A percentile compares a stretch with the other conserved stretches of the same genome.
These are phyloP conservation scores for Charanyca ferruginea DNA, from an alignment of 2,888 invertebrate genomes.

Conservation along the genomic window DNA sequence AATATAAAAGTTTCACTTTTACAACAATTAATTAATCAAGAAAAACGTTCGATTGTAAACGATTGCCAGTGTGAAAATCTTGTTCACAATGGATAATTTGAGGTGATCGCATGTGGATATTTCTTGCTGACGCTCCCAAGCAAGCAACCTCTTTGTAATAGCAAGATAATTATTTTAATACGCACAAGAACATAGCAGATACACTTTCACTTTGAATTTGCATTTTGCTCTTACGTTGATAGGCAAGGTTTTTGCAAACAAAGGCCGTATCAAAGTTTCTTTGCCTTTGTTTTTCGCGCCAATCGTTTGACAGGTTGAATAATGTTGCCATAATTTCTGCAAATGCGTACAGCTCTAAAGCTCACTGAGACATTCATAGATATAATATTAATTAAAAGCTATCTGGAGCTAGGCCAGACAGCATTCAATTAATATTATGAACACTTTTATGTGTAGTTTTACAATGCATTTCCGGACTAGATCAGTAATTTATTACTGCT, in stretches of 20 bases:
- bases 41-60: conserved; percentile 65
- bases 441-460: conserved; percentile 17
- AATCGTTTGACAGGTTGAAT: conserved; percentile 35
- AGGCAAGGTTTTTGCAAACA: conserved; percentile 51
- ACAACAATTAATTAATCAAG: conserved; percentile 50
- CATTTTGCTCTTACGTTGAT: conserved; percentile 67
- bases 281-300: conserved; percentile 40
- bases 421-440: conserved; percentile 21
- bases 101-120: conserved; percentile 52
- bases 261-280: conserved; percentile 37
- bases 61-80: conserved; percentile 67
- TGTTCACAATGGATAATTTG: conserved; percentile 59
- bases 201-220: conserved; percentile 85
- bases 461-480: conserved; percentile 18
- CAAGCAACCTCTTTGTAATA: conserved; percentile 69
- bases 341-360: no score
- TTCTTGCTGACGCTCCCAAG: conserved; percentile 74
- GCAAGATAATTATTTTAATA: conserved; percentile 81
- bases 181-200: conserved; percentile 69
- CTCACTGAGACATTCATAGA: no score
- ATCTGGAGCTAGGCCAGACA: no score
- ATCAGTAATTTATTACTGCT: conserved; percentile 13
- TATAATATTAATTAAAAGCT: no score
- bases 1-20: conserved; percentile 60
- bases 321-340: conserved; percentile 12